phyloP scores from a whole-genome alignment of 2,888 invertebrate species.

The Agrochola litura region DNA sequence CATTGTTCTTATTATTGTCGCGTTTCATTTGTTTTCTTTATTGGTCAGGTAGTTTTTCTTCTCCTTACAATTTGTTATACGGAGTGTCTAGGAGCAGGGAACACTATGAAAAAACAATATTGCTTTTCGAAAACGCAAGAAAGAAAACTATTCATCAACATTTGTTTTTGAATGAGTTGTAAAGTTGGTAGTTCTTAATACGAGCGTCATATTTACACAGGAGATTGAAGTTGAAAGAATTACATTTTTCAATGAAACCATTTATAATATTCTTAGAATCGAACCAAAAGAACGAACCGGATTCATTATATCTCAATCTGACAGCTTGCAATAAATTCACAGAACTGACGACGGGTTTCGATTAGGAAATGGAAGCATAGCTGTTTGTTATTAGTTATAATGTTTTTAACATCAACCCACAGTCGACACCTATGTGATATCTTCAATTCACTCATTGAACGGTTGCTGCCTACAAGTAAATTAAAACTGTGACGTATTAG shows the following conservation, averaged over 20 bases:
- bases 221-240: slow-evolving; percentile 39
- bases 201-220: slow-evolving; percentile 8
- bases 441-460: slow-evolving; percentile 1
- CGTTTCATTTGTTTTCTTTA: slow-evolving; percentile 30
- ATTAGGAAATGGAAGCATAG: slow-evolving; percentile 1
- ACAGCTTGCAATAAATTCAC: slow-evolving; percentile 31
- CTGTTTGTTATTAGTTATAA: slow-evolving; percentile 3
- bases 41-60: slow-evolving; percentile 20
- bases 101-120: not conserved
- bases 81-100: not conserved
- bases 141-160: not conserved
- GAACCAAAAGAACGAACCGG: slow-evolving; percentile 18
- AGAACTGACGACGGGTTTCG: slow-evolving; percentile 31
- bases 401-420: slow-evolving; percentile 13
- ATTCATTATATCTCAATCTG: slow-evolving; percentile 36
- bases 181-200: slow-evolving; percentile 1
- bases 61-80: slow-evolving; percentile 4
- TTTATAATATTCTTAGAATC: slow-evolving; percentile 41
- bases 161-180: slow-evolving; percentile 2
- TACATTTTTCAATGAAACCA: slow-evolving; percentile 20
- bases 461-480: not conserved
- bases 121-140: not conserved
- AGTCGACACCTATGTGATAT: not conserved
- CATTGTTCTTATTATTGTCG: slow-evolving; percentile 23
- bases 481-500: not conserved